These are phyloP conservation scores for Pygoscelis antarcticus DNA, from an alignment of 2,113 vertebrate species.

Conservation along the genomic window DNA sequence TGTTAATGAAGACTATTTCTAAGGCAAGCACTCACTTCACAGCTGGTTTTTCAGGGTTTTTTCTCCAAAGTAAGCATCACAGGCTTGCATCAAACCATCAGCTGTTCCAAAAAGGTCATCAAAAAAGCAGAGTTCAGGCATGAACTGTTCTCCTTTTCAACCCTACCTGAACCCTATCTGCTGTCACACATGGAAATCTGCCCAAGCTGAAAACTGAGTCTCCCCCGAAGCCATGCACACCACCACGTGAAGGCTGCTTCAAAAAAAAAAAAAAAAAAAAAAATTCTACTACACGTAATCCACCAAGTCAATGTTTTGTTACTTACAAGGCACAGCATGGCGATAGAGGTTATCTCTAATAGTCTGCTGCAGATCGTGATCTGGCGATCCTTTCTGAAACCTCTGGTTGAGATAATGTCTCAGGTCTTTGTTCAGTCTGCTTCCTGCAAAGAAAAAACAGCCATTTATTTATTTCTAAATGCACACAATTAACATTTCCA, in stretches of 20 bases:
- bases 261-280: neutral
- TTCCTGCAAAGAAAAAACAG: constrained; percentile 81
- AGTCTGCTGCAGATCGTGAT: constrained; percentile 94
- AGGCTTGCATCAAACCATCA: neutral
- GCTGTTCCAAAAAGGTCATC: neutral
- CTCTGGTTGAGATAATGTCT: constrained; percentile 93
- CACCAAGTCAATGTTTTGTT: neutral
- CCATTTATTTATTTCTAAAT: constrained; percentile 30
- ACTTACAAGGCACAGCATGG: constrained; percentile 99
- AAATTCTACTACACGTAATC: neutral
- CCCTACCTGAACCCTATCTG: neutral
- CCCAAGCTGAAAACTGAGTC: neutral
- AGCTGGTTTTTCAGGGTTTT: neutral
- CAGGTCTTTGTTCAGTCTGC: constrained; percentile 93
- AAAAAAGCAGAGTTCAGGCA: neutral
- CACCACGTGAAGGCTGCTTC: neutral
- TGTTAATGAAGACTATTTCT: neutral
- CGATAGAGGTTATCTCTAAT: constrained; percentile 97
- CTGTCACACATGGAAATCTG: neutral
- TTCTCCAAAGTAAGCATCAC: neutral
- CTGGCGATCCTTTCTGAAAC: constrained; percentile 94
- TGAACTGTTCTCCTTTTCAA: neutral
- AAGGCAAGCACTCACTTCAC: neutral
- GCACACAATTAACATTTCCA: constrained; percentile 7
- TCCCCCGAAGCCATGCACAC: neutral